Base-by-base conservation (phyloP, 2,113 vertebrate genomes). In the Copsychus sechellarum region DNA sequence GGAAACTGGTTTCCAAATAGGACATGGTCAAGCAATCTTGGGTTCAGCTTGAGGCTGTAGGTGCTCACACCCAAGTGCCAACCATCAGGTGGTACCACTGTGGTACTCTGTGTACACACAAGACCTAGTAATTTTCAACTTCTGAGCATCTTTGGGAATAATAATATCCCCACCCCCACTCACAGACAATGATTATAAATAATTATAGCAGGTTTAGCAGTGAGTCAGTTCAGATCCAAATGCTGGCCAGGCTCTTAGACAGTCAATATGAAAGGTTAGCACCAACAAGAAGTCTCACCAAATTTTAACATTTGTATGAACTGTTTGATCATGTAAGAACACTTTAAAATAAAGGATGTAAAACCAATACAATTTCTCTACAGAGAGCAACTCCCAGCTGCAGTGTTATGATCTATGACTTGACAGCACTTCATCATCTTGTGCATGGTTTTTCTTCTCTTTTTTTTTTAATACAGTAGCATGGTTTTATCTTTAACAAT, bases 401-500 rank as follows among this genome's bases (percentile, higher is more conserved):
- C 95, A 80, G 11, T 92, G 96, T 96, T 97, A 96, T 95, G 93
- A 97, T 96, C 84, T 16, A 12, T 81, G 50, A 95, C 90, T 95
- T 98, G 96, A 97, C 96, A 98, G 95, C 93, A 85, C 92, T 96
- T 97, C 83, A 95, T 97, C 95, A 93, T 96, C 84, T 45, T 92
- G 28, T 62, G 67, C 9, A 20, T 13, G 42, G 36, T 16, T 83
- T 57, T 64, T 71, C 21, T 85, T 77, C 47, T 89, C 23, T 84
- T 78, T 66, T 85, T 88, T 86, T 88, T 87, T 93, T 65, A 93
- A 62, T 60, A 66, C 51, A 79, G 94, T 61, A 96, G 70, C 79
- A 94, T 61, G 89, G 67, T 47, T 83, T 87, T 86, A 93, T 65
- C 36, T 91, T 71, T 94, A 98, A 98, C 95, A 98, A 98, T 97